Evolutionary conservation across 2,888 invertebrate genomes (phyloP).

Genomic region (Dasysyrphus tricinctus): DNA sequence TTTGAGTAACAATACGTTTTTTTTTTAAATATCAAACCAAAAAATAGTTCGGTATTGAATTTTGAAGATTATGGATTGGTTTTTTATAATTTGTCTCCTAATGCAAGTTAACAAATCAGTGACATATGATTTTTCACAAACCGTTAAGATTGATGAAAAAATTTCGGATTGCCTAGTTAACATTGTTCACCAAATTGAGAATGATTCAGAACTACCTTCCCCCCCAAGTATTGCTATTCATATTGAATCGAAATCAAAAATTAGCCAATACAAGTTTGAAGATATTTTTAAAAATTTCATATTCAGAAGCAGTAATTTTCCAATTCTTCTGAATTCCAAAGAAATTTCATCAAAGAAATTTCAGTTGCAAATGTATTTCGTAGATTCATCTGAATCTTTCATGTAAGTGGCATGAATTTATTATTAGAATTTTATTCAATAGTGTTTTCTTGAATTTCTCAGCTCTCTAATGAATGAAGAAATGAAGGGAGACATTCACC

Average conservation of each 20-base stretch:
- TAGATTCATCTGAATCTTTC: slow-evolving; percentile 10
- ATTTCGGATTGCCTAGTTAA: background rate
- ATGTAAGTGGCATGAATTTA: background rate
- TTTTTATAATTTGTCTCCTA: background rate
- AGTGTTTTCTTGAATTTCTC: background rate
- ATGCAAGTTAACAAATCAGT: background rate
- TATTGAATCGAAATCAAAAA: background rate
- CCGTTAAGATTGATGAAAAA: background rate
- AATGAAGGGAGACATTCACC: background rate
- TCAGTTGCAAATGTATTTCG: slow-evolving; percentile 10
- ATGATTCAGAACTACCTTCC: background rate
- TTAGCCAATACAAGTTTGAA: background rate
- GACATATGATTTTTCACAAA: background rate
- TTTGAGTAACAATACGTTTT: too few species aligned
- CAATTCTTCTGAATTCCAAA: background rate
- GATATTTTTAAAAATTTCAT: background rate
- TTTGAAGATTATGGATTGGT: background rate
- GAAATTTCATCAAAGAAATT: background rate
- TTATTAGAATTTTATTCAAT: background rate
- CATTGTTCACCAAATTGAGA: slow-evolving; percentile 1
- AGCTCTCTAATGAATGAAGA: background rate
- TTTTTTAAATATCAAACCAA: background rate
- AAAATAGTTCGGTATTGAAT: background rate
- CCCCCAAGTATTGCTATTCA: background rate
- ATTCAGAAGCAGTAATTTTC: background rate